Base-by-base conservation (phyloP, 1,140 invertebrate genomes). In the Vollenhovia emeryi region DNA sequence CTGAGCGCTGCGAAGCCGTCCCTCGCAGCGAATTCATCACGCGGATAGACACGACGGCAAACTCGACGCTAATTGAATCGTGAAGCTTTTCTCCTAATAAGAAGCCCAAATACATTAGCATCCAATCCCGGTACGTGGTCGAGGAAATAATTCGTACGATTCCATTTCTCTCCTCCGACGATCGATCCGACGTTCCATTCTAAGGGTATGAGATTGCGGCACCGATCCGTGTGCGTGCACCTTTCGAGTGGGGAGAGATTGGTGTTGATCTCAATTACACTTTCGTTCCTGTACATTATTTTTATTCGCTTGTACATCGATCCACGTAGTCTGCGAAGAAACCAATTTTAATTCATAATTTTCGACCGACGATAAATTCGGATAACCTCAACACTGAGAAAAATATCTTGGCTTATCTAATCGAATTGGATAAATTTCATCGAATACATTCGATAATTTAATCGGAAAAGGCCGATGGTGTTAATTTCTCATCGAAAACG, bases 31-130 rank as follows among this genome's bases (percentile, higher is more conserved):
- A 66, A 43, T 66, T 24, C 40, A n/a, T 60, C 27, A 45, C 40
- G 30, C 62, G 83, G 36, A 33, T 33, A 82, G 60, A 79, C 75
- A 74, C 86, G 74, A 90, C 75, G 60, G 75, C 69, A 71, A 89
- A 90, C 87, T 84, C 52, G 62, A 68, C 11, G 84, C 85, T 92
- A 92, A 92, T 92, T 92, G 89, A 90, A 92, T 91, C 85, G 86
- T 57, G 40, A 40, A 74, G 24, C 84, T 66, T 45, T 45, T 66
- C 62, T 82, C 73, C 88, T 91, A 86, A 92, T 89, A 90, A 91
- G 86, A 86, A 86, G 62, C 85, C 66, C 91, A 88, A 91, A 90
- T 85, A 89, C 86, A 88, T 92, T 87, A 88, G 83, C 90, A 87
- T 89, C 87, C 85, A 85, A 80, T 85, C 88, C 80, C 68, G 52